phyloP scores from a whole-genome alignment of 2,888 invertebrate species.

The Parasteatoda lunata region DNA sequence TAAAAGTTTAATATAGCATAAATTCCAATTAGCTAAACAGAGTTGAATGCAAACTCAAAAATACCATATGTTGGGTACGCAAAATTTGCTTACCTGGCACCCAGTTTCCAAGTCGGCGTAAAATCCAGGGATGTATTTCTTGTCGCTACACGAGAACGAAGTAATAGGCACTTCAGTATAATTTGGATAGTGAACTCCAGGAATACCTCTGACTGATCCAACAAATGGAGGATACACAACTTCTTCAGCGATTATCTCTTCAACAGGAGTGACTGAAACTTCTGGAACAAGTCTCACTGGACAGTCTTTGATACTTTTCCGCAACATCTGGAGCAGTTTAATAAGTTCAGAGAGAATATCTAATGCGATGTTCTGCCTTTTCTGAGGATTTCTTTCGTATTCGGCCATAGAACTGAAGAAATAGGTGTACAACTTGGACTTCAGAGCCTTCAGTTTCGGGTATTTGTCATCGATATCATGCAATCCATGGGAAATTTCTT shows the following conservation, averaged over 20 bases:
- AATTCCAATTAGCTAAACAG: not conserved
- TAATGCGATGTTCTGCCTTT: too few species aligned
- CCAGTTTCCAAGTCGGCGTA: constrained; percentile 88
- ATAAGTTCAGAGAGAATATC: not conserved
- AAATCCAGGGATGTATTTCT: constrained; percentile 87
- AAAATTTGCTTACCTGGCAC: constrained; percentile 56
- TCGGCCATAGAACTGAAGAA: not conserved
- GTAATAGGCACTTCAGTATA: constrained; percentile 80
- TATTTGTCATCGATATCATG: constrained; percentile 19
- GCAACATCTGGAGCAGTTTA: not conserved
- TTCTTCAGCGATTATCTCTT: constrained; percentile 37
- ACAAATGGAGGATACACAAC: not conserved
- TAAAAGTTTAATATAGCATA: not conserved
- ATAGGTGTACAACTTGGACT: not conserved
- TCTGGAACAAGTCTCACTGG: not conserved
- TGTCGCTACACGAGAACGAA: constrained; percentile 84
- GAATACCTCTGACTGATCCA: constrained; percentile 66
- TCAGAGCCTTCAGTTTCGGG: constrained; percentile 25
- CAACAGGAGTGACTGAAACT: not conserved
- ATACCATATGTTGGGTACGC: too few species aligned
- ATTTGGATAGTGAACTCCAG: constrained; percentile 67
- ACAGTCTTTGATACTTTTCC: too few species aligned
- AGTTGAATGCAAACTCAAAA: not conserved
- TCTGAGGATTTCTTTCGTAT: not conserved
- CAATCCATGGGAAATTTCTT: not conserved